Base-by-base conservation (phyloP, 1,140 invertebrate species). In the Drosophila baimaii region DNA sequence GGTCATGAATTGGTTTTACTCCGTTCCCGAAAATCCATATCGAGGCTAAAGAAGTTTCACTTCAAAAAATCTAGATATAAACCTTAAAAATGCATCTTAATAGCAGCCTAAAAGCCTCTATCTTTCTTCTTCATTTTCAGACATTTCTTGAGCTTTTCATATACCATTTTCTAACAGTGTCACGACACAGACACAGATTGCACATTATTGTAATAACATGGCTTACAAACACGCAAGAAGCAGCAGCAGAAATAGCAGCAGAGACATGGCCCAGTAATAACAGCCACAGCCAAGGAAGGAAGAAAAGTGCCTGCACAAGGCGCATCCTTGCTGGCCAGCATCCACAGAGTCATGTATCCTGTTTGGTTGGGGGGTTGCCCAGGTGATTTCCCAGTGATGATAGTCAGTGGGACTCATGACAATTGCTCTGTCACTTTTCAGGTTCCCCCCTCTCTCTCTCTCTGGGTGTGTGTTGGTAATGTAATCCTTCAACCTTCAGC, bases 191-290 rank as follows among this genome's bases (percentile, higher is more conserved):
- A 15, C 43, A 23, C 39, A 39, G 65, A 56, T 80, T 61, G 57
- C 83, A 77, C 72, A 88, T 88, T 89, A 88, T 88, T 88, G 83
- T 88, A 82, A 88, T 89, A 88, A 88, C 84, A 88, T 89, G 83
- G 80, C 80, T 84, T 89, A 89, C 77, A 81, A 88, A 84, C 84
- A 88, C 77, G 80, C 84, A 83, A 68, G 71, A 62, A 77, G 61
- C 73, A 72, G 66, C 63, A 69, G 43, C 49, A 65, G 15, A 44
- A 62, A 49, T 56, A 68, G 49, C 62, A 70, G 63, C 51, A 57
- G 54, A 71, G 51, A 61, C 77, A 65, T 52, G 65, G 61, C 58
- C 46, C 58, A 17, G 31, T 35, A 61, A 17, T 31, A 65, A 27
- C 59, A 82, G 61, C 52, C 77, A 57, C 64, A 79, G 71, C 43